Conservation (phyloP, 2,797 vertebrate species). For the Dicrostonyx torquatus region DNA sequence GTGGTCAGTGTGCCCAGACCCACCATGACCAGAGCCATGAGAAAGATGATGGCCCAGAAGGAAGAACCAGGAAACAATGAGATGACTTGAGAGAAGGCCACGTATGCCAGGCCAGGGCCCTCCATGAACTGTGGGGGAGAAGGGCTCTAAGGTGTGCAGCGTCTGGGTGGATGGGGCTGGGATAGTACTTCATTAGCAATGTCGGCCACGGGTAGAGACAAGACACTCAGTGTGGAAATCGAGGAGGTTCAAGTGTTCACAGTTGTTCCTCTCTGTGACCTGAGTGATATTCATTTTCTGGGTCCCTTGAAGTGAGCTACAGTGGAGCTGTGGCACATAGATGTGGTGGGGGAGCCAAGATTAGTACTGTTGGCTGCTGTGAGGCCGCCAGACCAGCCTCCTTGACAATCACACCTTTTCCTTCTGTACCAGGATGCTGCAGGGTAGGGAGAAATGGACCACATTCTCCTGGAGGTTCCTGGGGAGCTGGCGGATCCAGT, state of each 20-base stretch:
- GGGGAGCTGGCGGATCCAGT: conserved; percentile 45
- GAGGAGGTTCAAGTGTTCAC: neutral
- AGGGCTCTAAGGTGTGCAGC: neutral
- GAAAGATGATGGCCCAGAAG: conserved; percentile 93
- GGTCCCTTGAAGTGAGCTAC: neutral
- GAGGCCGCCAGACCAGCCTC: neutral
- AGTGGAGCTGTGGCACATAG: neutral
- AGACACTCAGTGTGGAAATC: too few species aligned
- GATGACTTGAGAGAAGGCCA: conserved; percentile 92
- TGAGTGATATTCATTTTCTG: neutral
- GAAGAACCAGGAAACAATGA: conserved; percentile 88
- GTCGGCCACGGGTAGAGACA: neutral
- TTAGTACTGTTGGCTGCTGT: neutral
- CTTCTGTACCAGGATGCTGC: conserved; percentile 21
- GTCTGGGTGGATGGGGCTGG: neutral
- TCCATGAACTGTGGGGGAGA: conserved; percentile 85
- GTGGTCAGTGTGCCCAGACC: conserved; percentile 91
- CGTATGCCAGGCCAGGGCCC: conserved; percentile 91
- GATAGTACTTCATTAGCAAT: neutral
- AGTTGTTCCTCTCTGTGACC: neutral
- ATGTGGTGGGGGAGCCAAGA: neutral
- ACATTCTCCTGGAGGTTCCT: neutral
- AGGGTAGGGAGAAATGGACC: neutral
- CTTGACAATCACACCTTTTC: conserved; percentile 4
- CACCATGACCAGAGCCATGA: conserved; percentile 90